A percentile compares a stretch with the other conserved stretches of the same genome.
phyloP scores from a whole-genome alignment of 2,797 vertebrate species.

The Helicolenus hilgendorfi region DNA sequence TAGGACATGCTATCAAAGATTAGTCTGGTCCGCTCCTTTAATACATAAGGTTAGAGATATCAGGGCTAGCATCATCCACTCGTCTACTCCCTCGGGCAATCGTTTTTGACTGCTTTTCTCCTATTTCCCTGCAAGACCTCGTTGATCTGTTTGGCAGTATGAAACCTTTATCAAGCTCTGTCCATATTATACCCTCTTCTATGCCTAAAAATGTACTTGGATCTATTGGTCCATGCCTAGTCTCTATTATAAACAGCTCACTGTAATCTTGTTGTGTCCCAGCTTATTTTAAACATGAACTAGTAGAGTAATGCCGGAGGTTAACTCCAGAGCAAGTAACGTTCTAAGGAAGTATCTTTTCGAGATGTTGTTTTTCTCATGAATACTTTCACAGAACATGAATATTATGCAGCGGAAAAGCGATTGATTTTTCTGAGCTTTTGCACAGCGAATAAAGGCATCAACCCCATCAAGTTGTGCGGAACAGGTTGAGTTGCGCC shows the following conservation, averaged over 20 bases:
- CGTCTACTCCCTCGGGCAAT: neutral
- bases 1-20: neutral
- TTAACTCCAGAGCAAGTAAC: no score
- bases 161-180: neutral
- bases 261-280: neutral
- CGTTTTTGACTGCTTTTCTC: neutral
- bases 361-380: no score
- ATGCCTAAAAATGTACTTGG: neutral
- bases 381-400: no score
- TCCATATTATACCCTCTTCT: neutral
- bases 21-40: neutral
- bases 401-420: no score
- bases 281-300: neutral
- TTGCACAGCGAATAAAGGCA: no score
- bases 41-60: neutral
- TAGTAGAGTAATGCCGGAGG: no score
- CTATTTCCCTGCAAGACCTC: neutral
- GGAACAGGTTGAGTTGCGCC: no score
- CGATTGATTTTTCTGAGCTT: no score
- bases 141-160: neutral
- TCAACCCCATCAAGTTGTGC: no score
- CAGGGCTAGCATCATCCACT: neutral
- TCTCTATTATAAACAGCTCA: neutral
- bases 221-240: neutral
- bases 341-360: no score